These are phyloP conservation scores for Merops nubicus DNA, from an alignment of 2,113 vertebrate genomes.

Conservation along the genomic window DNA sequence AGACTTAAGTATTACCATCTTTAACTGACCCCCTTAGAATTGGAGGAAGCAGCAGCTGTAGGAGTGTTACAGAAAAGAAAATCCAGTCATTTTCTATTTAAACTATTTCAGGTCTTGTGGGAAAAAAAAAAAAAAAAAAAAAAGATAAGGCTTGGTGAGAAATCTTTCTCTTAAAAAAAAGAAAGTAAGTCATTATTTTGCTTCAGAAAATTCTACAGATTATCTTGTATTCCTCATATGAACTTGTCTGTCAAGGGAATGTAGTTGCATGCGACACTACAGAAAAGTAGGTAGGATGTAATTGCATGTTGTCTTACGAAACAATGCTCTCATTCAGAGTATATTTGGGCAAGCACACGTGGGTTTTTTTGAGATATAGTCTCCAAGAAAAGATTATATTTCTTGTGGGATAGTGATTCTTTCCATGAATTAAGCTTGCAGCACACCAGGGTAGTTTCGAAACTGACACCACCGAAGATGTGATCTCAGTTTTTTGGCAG, in stretches of 20 bases:
- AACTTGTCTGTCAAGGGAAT: neutral
- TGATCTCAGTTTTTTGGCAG: neutral
- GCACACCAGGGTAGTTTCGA: neutral
- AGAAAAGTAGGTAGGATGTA: neutral
- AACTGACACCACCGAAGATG: neutral
- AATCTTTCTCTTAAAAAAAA: neutral
- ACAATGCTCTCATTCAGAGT: neutral
- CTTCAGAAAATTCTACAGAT: neutral
- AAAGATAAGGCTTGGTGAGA: neutral
- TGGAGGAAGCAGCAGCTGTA: neutral
- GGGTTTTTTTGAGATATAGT: neutral
- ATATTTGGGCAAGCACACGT: neutral
- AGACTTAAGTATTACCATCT: neutral
- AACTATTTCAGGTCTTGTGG: neutral
- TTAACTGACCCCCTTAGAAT: slow-evolving; percentile 26
- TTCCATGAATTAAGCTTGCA: neutral
- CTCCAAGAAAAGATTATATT: neutral
- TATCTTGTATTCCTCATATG: neutral
- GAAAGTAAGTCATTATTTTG: neutral
- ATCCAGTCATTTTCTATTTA: neutral
- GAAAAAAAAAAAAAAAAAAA: neutral
- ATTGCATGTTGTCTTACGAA: neutral
- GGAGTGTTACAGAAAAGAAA: neutral
- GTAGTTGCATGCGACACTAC: neutral
- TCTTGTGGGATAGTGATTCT: neutral